Conservation (phyloP, 2,888 invertebrate species). For the Latheticus oryzae region DNA sequence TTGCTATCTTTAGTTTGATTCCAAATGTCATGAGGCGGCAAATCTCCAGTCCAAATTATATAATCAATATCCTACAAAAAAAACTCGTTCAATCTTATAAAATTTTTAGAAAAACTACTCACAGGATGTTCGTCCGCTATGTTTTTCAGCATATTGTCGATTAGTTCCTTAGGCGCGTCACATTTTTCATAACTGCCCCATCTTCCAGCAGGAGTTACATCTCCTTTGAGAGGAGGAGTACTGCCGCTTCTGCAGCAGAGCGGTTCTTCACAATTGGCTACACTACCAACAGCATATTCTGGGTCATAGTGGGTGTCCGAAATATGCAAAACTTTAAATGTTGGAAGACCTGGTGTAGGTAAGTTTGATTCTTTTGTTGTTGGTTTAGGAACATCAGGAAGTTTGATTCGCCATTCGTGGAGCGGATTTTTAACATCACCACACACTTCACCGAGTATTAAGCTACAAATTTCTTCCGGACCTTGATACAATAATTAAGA, state of each 20-base stretch:
- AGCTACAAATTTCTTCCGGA: conserved; percentile 89
- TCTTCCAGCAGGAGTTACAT: conserved; percentile 78
- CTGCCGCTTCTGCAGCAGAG: conserved; percentile 89
- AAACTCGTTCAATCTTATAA: too few species aligned
- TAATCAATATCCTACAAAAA: conserved; percentile 84
- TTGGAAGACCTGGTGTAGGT: conserved; percentile 78
- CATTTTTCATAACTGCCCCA: conserved; percentile 97
- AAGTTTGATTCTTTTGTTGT: conserved; percentile 70
- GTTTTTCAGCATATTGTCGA: conserved; percentile 91
- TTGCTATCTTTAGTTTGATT: conserved; percentile 90
- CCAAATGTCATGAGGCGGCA: conserved; percentile 96
- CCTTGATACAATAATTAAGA: conserved; percentile 67
- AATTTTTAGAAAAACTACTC: conserved; percentile 57
- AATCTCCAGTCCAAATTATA: conserved; percentile 95
- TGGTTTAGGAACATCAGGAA: conserved; percentile 86
- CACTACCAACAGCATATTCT: conserved; percentile 87
- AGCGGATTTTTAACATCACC: conserved; percentile 86
- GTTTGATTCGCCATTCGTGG: conserved; percentile 88
- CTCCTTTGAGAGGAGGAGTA: conserved; percentile 77
- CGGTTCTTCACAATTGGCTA: conserved; percentile 94
- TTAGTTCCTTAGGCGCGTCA: conserved; percentile 89
- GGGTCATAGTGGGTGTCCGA: conserved; percentile 97
- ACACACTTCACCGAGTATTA: conserved; percentile 90
- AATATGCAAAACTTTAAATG: conserved; percentile 93
- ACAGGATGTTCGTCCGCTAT: conserved; percentile 86